Conservation (phyloP, 2,797 vertebrate genomes). For the Eupleurogrammus muticus region DNA sequence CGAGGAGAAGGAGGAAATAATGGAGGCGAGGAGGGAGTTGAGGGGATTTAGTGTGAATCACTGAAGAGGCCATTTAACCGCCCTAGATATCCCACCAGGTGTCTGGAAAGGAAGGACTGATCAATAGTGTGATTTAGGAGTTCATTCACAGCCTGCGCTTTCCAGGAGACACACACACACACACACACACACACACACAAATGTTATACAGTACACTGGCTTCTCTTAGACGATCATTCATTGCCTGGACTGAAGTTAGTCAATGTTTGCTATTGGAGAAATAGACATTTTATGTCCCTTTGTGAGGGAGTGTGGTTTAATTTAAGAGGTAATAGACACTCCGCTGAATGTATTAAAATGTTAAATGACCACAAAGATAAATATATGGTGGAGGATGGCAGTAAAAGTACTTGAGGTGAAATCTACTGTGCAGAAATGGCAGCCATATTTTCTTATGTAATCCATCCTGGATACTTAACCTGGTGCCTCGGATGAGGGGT, state of each 20-base stretch:
- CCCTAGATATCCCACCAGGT: constrained; percentile 63
- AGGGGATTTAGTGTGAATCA: constrained; percentile 66
- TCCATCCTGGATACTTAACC: constrained; percentile 38
- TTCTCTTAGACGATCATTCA: constrained; percentile 46
- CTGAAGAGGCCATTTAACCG: constrained; percentile 70
- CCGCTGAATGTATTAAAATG: constrained; percentile 40
- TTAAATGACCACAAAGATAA: constrained; percentile 34
- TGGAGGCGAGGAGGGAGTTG: constrained; percentile 36
- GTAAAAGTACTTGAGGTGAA: constrained; percentile 24
- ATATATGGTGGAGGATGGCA: constrained; percentile 7
- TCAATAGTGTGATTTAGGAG: constrained; percentile 80
- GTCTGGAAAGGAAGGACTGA: constrained; percentile 68
- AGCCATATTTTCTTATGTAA: constrained; percentile 38
- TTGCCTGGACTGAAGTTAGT: constrained; percentile 35
- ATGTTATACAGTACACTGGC: constrained; percentile 58
- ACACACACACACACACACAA: constrained; percentile 42
- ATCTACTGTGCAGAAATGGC: constrained; percentile 4
- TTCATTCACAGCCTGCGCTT: constrained; percentile 67
- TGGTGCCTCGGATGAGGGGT: constrained; percentile 9
- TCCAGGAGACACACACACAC: constrained; percentile 46
- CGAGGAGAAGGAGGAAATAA: constrained; percentile 33
- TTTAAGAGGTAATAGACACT: constrained; percentile 15
- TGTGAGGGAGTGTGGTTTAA: constrained; percentile 39
- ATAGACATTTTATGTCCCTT: constrained; percentile 40
- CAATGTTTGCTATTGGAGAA: constrained; percentile 46